These are phyloP conservation scores for Pseudorectes ferrugineus DNA, from an alignment of 2,113 vertebrate species.

Conservation along the genomic window DNA sequence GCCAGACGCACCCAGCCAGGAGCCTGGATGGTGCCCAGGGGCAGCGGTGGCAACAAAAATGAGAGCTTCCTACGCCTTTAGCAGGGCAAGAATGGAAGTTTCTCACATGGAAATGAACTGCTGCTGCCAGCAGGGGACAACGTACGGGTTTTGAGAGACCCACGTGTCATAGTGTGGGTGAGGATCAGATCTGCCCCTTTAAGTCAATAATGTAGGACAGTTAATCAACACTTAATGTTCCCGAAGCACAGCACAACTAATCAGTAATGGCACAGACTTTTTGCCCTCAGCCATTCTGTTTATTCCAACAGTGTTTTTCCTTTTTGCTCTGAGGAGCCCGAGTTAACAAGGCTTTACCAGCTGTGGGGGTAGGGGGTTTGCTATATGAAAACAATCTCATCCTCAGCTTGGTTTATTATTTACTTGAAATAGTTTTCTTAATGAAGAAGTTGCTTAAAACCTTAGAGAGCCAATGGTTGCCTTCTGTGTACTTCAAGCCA, in stretches of 20 bases:
- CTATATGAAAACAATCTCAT: background rate
- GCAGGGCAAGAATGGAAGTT: background rate
- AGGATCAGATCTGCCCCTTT: background rate
- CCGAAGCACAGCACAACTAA: background rate
- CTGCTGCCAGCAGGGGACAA: background rate
- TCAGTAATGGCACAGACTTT: background rate
- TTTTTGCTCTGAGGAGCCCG: background rate
- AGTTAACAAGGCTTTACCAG: background rate
- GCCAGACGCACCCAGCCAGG: background rate
- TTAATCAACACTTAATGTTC: background rate
- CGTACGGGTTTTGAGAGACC: background rate
- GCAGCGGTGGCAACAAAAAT: background rate
- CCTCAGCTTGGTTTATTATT: background rate
- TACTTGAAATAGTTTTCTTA: background rate
- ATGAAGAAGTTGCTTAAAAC: background rate
- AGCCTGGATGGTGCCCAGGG: background rate
- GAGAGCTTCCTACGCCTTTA: accelerated
- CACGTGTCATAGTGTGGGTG: accelerated
- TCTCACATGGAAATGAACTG: background rate
- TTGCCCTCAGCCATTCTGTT: background rate
- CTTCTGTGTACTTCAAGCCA: background rate
- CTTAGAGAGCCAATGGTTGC: background rate
- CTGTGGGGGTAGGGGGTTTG: background rate
- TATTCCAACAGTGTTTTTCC: background rate
- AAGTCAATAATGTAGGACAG: background rate